Evolutionary conservation across 2,888 invertebrate genomes (phyloP).

Genomic region (Drymonia ruficornis): DNA sequence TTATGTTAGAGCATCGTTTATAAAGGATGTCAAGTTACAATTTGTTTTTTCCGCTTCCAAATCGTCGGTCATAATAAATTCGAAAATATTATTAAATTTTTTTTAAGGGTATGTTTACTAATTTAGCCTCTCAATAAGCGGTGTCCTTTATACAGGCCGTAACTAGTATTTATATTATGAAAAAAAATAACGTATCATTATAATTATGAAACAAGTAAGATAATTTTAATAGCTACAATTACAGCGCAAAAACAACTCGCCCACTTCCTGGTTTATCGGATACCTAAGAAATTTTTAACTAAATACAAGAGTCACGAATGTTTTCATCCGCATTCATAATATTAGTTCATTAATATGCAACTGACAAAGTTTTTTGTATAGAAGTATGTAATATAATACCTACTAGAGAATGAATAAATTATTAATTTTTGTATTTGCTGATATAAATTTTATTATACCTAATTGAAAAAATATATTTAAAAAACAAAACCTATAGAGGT

Average conservation of each 20-base stretch:
- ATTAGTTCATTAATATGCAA: conserved; percentile 12
- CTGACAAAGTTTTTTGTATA: conserved; percentile 22
- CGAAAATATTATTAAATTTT: too few species aligned
- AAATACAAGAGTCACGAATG: conserved; percentile 23
- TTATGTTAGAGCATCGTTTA: too few species aligned
- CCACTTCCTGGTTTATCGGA: conserved; percentile 33
- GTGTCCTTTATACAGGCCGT: too few species aligned
- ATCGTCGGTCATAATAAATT: too few species aligned
- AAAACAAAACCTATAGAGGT: too few species aligned
- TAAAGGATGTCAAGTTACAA: too few species aligned
- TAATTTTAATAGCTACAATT: conserved; percentile 6
- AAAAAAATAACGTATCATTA: too few species aligned
- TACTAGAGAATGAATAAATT: conserved; percentile 9
- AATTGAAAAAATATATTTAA: too few species aligned
- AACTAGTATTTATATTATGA: too few species aligned
- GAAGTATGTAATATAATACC: conserved; percentile 17
- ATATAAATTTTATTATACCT: conserved; percentile 13
- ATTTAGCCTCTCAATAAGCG: too few species aligned
- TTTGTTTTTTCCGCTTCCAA: too few species aligned
- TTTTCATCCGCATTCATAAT: conserved; percentile 34
- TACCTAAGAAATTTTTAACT: conserved; percentile 18
- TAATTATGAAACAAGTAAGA: background rate
- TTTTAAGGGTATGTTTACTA: too few species aligned
- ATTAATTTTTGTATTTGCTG: conserved; percentile 26
- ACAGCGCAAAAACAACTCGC: conserved; percentile 19